Base-by-base conservation (phyloP, 2,797 vertebrate genomes). In the Luscinia megarhynchos region DNA sequence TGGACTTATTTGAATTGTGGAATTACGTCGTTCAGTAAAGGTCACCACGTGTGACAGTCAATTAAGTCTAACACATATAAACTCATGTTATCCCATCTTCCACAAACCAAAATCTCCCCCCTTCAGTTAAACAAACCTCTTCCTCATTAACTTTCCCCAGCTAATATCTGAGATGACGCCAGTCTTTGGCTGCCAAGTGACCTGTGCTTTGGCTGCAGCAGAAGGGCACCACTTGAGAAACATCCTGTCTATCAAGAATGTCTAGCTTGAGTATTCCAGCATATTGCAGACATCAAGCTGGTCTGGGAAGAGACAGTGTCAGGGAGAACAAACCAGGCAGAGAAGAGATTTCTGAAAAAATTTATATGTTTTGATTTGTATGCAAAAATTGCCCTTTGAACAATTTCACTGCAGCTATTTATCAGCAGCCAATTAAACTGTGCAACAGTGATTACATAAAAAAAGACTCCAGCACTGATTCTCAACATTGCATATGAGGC, bases 111-210 rank as follows among this genome's bases (percentile, higher is more conserved):
- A 45, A 85, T 20, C 36, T n/a, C 6, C 2, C 26, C 21, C 4
- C 1, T 36, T 18, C 67, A 55, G 36, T 62, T 89, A 86, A 95
- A 77, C 18, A 87, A 70, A 50, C 21, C 43, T 88, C 43, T 77
- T 69, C 63, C 64, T 91, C 90, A 58, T 80, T 80, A 92, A 22
- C 58, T 73, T 83, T 79, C 57, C n/a, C 24, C 72, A 72, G 76
- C 30, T 80, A 68, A 75, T 4, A 46, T n/a, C 62, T 27, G 40
- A 66, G 82, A 83, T 76, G 77, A 93, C 2, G 10, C 69, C 63
- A 84, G 59, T 41, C 36, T 81, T 26, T 74, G 69, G 46, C 69
- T 93, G 87, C 73, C 86, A 86, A 80, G 68, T 83, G 93, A 94
- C 70, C 84, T 45, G 53, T 61, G 78, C 67, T 93, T 74, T 43